A percentile compares a stretch with the other conserved stretches of the same genome.
phyloP scores from a whole-genome alignment of 2,113 vertebrate species.

The Stigmatopora nigra region DNA sequence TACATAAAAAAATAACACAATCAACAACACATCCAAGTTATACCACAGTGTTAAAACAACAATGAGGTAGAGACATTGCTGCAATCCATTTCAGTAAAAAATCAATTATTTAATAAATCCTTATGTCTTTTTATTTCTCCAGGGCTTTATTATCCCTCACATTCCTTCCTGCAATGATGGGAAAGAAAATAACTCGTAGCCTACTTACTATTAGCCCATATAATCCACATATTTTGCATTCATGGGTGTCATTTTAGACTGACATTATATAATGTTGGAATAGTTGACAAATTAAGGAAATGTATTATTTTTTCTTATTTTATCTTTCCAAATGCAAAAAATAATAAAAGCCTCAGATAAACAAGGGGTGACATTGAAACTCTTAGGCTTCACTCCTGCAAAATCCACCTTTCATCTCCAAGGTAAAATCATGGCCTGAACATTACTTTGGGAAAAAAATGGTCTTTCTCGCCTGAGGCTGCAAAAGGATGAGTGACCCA shows the following conservation, averaged over 20 bases:
- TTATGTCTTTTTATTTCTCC: slow-evolving; percentile 6
- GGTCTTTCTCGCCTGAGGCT: too few species aligned
- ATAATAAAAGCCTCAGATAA: neutral
- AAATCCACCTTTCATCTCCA: neutral
- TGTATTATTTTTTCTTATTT: too few species aligned
- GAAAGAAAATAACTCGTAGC: slow-evolving; percentile 11
- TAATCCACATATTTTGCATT: neutral
- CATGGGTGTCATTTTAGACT: neutral
- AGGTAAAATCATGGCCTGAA: neutral
- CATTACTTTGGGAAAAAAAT: neutral
- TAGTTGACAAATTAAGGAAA: neutral
- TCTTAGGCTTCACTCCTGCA: neutral
- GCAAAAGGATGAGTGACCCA: too few species aligned
- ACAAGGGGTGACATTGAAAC: neutral
- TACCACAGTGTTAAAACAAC: neutral
- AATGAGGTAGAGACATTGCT: neutral
- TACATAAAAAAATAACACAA: neutral
- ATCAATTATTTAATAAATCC: slow-evolving; percentile 34
- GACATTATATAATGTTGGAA: neutral
- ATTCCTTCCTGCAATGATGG: slow-evolving; percentile 5
- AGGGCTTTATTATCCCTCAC: slow-evolving; percentile 3
- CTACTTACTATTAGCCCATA: too few species aligned
- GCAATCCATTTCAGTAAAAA: slow-evolving; percentile 4
- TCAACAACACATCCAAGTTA: neutral
- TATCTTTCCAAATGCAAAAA: neutral